Conservation (phyloP, 1,140 invertebrate species). For the Aplysia californica region DNA sequence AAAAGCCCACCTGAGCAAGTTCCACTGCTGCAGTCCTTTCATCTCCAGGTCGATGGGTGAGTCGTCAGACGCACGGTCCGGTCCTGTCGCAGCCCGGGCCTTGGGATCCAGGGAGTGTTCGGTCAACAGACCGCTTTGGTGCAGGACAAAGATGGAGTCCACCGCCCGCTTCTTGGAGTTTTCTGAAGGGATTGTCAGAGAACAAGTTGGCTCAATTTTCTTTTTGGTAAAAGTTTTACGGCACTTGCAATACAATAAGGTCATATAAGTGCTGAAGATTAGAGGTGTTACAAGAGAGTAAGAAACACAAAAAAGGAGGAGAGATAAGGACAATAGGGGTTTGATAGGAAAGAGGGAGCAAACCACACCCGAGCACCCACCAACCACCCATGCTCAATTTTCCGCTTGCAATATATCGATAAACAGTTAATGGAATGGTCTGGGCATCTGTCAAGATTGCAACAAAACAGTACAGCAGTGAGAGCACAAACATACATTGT, state of each 20-base stretch:
- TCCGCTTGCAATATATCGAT: neutral
- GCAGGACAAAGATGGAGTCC: slow-evolving; percentile 91
- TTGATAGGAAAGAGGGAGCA: no score
- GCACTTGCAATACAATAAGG: no score
- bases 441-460: no score
- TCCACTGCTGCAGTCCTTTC: slow-evolving; percentile 89
- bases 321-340: no score
- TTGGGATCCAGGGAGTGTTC: slow-evolving; percentile 92
- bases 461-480: neutral
- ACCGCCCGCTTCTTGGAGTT: slow-evolving; percentile 71
- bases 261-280: no score
- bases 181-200: neutral
- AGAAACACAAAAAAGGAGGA: no score
- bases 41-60: slow-evolving; percentile 88
- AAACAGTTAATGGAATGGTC: no score
- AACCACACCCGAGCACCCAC: no score
- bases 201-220: no score
- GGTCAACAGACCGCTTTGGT: slow-evolving; percentile 86
- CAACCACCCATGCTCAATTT: no score
- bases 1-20: slow-evolving; percentile 72
- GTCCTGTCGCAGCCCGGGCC: slow-evolving; percentile 69
- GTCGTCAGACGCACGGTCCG: slow-evolving; percentile 83
- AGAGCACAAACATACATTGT: neutral
- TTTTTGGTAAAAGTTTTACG: no score
- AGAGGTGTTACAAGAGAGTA: no score